These are phyloP conservation scores for Chalcosyrphus nemorum DNA, from an alignment of 2,888 invertebrate species.

Conservation along the genomic window DNA sequence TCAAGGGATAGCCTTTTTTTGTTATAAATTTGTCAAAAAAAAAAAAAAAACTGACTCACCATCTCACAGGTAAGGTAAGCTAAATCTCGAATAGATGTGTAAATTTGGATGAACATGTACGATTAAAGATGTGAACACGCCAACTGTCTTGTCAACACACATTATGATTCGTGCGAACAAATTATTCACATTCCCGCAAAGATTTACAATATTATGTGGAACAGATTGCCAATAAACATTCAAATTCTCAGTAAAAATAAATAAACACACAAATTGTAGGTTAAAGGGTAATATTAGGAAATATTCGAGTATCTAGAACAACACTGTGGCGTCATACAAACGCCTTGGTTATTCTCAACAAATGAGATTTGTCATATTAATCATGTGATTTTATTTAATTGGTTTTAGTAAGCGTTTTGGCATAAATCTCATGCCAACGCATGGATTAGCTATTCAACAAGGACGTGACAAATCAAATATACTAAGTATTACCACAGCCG, in stretches of 20 bases:
- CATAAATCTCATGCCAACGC: constrained; percentile 50
- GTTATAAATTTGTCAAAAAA: neutral
- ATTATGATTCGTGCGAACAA: constrained; percentile 36
- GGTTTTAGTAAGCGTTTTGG: constrained; percentile 9
- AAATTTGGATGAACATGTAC: constrained; percentile 12
- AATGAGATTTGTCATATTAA: constrained; percentile 19
- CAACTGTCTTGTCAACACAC: constrained; percentile 63
- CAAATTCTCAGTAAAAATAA: neutral
- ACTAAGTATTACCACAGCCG: neutral
- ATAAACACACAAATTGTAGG: constrained; percentile 5
- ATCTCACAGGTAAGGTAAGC: constrained; percentile 29
- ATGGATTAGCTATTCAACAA: constrained; percentile 38
- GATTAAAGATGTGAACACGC: constrained; percentile 39
- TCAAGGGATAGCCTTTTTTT: neutral
- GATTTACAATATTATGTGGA: constrained; percentile 37
- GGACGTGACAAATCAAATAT: constrained; percentile 15
- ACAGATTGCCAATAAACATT: neutral
- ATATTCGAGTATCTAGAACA: neutral
- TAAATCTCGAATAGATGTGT: constrained; percentile 32
- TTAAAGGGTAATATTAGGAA: constrained; percentile 7
- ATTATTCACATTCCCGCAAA: constrained; percentile 43
- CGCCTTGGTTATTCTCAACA: constrained; percentile 1
- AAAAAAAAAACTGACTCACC: constrained; percentile 1
- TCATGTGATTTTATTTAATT: constrained; percentile 25
- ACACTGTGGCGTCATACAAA: constrained; percentile 1